These are phyloP conservation scores for Nemoura dubitans DNA, from an alignment of 2,888 invertebrate genomes.

Conservation along the genomic window DNA sequence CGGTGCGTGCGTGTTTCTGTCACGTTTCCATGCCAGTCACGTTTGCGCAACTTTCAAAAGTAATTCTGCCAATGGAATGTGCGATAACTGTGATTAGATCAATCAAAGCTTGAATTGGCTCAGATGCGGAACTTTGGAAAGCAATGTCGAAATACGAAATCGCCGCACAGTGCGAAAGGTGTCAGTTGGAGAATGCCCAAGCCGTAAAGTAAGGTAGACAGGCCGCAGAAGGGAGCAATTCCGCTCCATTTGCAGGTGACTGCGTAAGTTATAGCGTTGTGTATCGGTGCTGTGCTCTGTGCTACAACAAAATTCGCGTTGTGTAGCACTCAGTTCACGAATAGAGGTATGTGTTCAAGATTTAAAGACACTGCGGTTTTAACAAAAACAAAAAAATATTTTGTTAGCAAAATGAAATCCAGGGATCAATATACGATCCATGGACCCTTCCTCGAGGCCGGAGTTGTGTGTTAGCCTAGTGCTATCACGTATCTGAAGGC, in stretches of 20 bases:
- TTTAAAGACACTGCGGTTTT: neutral
- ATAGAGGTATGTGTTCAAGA: neutral
- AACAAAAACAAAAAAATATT: neutral
- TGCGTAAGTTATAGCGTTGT: neutral
- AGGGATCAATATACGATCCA: neutral
- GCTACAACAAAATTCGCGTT: neutral
- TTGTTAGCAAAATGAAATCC: neutral
- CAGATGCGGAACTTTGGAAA: conserved; percentile 9
- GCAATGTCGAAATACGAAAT: neutral
- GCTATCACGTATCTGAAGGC: neutral
- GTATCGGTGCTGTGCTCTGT: neutral
- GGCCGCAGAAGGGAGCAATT: neutral
- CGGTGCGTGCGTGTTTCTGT: neutral
- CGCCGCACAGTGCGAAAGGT: neutral
- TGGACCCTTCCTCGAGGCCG: neutral
- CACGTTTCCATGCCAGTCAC: neutral
- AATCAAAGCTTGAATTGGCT: conserved; percentile 23
- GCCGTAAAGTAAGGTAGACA: neutral
- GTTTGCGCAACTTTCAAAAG: conserved; percentile 28
- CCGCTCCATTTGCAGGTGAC: neutral
- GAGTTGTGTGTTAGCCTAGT: neutral
- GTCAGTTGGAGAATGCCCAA: neutral
- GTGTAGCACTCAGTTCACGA: neutral
- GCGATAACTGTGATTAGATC: conserved; percentile 38
- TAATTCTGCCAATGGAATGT: conserved; percentile 34